Evolutionary conservation across 1,140 invertebrate species (phyloP).

Genomic region (Drosophila busckii): DNA sequence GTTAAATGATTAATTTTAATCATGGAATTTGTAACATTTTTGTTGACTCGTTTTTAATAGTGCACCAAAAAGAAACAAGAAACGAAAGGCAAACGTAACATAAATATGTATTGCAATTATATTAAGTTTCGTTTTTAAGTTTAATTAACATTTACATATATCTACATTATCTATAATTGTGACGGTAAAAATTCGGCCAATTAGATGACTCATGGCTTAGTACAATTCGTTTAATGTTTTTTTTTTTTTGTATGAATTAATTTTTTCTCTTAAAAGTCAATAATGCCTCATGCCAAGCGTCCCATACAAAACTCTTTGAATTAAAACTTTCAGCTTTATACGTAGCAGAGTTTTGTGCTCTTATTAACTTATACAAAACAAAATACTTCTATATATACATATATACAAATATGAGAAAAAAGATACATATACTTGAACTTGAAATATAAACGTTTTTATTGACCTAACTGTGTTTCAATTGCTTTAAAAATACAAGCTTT

Average conservation of each 20-base stretch:
- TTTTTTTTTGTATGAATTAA: slow-evolving; percentile 21
- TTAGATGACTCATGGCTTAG: slow-evolving; percentile 37
- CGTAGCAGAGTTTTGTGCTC: slow-evolving; percentile 43
- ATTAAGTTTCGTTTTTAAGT: slow-evolving; percentile 51
- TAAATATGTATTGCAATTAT: slow-evolving; percentile 19
- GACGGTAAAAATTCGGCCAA: slow-evolving; percentile 19
- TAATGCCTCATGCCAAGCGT: slow-evolving; percentile 16
- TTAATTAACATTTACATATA: slow-evolving; percentile 11
- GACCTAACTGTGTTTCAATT: slow-evolving; percentile 20
- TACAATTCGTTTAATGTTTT: slow-evolving; percentile 17
- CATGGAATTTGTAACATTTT: slow-evolving; percentile 12
- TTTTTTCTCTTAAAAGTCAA: not conserved
- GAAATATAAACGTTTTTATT: slow-evolving; percentile 75
- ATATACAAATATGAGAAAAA: slow-evolving; percentile 26
- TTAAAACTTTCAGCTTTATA: slow-evolving; percentile 23
- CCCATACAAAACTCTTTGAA: slow-evolving; percentile 15
- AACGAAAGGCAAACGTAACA: not conserved
- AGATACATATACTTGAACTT: slow-evolving; percentile 55
- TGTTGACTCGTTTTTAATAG: slow-evolving; percentile 52
- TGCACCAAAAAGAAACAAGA: slow-evolving; percentile 20
- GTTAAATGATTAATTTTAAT: not conserved
- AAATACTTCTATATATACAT: slow-evolving; percentile 28
- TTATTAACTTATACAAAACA: slow-evolving; percentile 40
- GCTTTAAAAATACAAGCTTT: not conserved
- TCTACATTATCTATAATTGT: not conserved